Percentiles rank a stretch among this genome's conserved stretches.
Conservation (phyloP, 2,113 vertebrate genomes). For the Pterophyllum scalare region DNA sequence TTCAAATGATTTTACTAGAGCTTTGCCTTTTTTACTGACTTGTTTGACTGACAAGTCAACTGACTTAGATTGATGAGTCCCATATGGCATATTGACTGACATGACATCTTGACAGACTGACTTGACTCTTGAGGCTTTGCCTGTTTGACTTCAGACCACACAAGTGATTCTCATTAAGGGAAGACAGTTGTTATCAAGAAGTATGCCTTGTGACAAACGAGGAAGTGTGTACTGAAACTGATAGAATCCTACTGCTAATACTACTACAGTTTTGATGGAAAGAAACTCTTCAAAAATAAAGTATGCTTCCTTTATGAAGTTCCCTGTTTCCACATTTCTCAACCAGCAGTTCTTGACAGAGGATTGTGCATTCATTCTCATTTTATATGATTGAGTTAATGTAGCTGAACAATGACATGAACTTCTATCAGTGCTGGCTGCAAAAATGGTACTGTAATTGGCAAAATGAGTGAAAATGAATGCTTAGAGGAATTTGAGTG, state of each 20-base stretch:
- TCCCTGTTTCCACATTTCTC: constrained; percentile 12
- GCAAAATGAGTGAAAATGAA: constrained; percentile 46
- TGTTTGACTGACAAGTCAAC: constrained; percentile 5
- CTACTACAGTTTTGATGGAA: constrained; percentile 30
- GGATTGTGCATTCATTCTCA: constrained; percentile 10
- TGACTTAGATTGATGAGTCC: neutral
- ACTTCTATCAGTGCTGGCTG: constrained; percentile 46
- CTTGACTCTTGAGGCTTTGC: neutral
- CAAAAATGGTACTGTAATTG: constrained; percentile 10
- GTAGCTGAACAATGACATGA: constrained; percentile 53
- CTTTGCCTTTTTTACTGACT: neutral
- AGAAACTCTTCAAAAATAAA: constrained; percentile 17
- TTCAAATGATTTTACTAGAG: neutral
- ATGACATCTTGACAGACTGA: neutral
- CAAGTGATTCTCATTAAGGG: constrained; percentile 21
- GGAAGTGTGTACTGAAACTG: constrained; percentile 35
- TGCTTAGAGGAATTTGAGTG: constrained; percentile 9
- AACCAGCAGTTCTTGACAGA: constrained; percentile 22
- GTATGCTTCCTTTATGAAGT: constrained; percentile 40
- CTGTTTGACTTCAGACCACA: constrained; percentile 10
- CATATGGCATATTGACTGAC: neutral
- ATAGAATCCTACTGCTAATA: constrained; percentile 26
- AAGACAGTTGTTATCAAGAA: constrained; percentile 29
- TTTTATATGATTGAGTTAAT: constrained; percentile 60
- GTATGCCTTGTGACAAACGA: constrained; percentile 10